A percentile compares a stretch with the other conserved stretches of the same genome.
phyloP scores from a whole-genome alignment of 2,113 vertebrate species.

The Indicator maculatus region DNA sequence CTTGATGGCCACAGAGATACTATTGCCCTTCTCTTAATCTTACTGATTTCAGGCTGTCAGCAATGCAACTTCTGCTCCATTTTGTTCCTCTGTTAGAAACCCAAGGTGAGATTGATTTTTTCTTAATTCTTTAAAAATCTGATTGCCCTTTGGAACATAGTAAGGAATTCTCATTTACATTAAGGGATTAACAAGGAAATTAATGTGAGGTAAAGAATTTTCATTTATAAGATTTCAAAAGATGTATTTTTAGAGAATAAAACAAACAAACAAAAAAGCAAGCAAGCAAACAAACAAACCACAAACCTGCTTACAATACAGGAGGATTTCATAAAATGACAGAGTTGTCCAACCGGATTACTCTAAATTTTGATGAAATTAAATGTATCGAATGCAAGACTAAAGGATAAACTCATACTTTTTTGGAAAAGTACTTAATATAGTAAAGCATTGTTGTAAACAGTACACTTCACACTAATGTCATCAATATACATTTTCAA shows the following conservation, averaged over 20 bases:
- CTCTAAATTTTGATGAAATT: neutral
- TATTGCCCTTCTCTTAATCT: neutral
- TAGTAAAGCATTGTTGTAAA: neutral
- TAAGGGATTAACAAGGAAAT: neutral
- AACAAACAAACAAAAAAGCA: neutral
- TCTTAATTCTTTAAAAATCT: neutral
- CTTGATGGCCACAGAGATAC: neutral
- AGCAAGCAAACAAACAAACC: too few relatives aligned
- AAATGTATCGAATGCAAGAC: fast-evolving
- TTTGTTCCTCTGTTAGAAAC: slow-evolving; percentile 36
- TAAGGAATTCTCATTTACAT: neutral
- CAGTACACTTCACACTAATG: neutral
- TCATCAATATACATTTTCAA: neutral
- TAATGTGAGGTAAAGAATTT: neutral
- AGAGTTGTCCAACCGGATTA: neutral
- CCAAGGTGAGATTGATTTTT: slow-evolving; percentile 44
- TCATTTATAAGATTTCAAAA: neutral
- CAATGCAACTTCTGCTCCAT: slow-evolving; percentile 48
- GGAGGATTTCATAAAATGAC: neutral
- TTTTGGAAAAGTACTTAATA: neutral
- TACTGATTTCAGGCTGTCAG: neutral
- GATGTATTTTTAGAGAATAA: neutral
- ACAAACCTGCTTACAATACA: neutral
- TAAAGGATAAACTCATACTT: neutral
- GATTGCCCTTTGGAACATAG: neutral